phyloP scores from a whole-genome alignment of 2,113 vertebrate species.

The Psephotus haematonotus region DNA sequence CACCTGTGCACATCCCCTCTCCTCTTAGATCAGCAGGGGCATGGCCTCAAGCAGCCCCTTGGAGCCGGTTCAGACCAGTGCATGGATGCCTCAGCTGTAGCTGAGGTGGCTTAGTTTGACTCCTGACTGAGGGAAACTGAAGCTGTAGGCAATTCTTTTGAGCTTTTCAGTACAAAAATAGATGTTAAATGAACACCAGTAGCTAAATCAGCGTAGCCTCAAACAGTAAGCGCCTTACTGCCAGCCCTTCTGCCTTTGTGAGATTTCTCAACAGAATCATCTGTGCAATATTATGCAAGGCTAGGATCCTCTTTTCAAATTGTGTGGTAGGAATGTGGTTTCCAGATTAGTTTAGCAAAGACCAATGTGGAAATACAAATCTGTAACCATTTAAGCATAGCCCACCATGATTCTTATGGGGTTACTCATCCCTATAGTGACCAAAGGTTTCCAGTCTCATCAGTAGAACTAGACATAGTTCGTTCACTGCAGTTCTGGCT shows the following conservation, averaged over 20 bases:
- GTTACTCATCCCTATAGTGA: background rate
- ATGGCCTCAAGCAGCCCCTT: background rate
- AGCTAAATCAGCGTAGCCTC: background rate
- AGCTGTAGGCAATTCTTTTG: background rate
- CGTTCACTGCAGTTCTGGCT: background rate
- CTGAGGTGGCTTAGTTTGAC: background rate
- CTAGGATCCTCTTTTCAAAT: background rate
- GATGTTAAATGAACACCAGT: background rate
- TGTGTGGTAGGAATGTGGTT: background rate
- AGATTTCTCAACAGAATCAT: background rate
- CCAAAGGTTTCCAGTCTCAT: background rate
- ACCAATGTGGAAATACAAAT: background rate
- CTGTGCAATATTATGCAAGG: background rate
- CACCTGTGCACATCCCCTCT: background rate
- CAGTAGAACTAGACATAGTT: background rate
- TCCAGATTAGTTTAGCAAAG: background rate
- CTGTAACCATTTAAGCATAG: background rate
- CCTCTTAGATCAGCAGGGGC: background rate
- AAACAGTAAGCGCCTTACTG: background rate
- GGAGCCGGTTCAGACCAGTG: background rate
- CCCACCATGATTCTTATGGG: fast-evolving
- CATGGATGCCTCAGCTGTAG: background rate
- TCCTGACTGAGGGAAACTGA: background rate
- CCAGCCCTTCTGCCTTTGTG: background rate
- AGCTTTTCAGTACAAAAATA: background rate